These are phyloP conservation scores for Akabosia matsudoensis DNA, from an alignment of 1,140 invertebrate species.

Conservation along the genomic window DNA sequence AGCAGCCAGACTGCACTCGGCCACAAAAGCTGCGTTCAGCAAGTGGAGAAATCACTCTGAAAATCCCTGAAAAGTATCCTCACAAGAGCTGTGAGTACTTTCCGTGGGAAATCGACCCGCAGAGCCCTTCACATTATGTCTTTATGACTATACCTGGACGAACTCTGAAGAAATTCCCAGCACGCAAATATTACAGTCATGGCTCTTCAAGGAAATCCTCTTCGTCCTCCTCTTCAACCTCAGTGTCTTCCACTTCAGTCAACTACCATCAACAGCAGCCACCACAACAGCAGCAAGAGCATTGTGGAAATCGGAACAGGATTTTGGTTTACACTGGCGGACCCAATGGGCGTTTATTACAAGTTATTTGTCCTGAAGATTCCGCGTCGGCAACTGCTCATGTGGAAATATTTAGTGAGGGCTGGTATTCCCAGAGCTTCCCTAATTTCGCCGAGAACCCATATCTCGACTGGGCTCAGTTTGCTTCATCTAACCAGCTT, in stretches of 20 bases:
- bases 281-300: constrained; percentile 56
- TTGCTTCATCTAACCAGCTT: constrained; percentile 30
- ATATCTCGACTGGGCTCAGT: constrained; percentile 25
- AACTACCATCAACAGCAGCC: constrained; percentile 54
- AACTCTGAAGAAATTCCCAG: constrained; percentile 53
- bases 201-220: constrained; percentile 65
- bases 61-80: constrained; percentile 65
- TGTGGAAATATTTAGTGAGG: constrained; percentile 78
- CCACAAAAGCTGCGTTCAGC: constrained; percentile 66
- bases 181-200: constrained; percentile 45
- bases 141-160: constrained; percentile 67
- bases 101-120: constrained; percentile 75
- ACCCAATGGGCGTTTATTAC: constrained; percentile 45
- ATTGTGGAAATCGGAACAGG: constrained; percentile 67
- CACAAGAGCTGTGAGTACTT: constrained; percentile 69
- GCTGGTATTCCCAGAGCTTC: constrained; percentile 61
- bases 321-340: constrained; percentile 69
- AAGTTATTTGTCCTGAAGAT: constrained; percentile 61
- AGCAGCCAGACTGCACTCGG: constrained; percentile 63
- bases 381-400: constrained; percentile 57
- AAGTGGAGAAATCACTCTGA: constrained; percentile 69
- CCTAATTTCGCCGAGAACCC: constrained; percentile 36
- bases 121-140: constrained; percentile 61
- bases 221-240: background rate
- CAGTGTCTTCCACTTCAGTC: background rate